A percentile compares a stretch with the other conserved stretches of the same genome.
Conservation (phyloP, 2,888 invertebrate genomes). For the Napeogenes sylphis region DNA sequence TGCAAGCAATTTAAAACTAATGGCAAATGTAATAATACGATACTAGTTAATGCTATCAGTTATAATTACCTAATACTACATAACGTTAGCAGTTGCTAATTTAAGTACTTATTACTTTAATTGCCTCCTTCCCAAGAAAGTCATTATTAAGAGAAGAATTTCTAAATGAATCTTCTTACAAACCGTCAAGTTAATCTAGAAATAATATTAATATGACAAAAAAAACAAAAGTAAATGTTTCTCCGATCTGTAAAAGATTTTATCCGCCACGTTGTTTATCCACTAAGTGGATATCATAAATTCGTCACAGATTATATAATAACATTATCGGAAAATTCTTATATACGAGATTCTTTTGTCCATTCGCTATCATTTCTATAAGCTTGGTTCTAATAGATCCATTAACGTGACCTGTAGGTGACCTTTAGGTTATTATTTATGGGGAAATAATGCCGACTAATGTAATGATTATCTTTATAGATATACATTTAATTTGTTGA, state of each 20-base stretch:
- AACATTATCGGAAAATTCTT: conserved; percentile 6
- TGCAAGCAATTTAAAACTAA: not conserved
- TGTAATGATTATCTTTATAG: conserved; percentile 29
- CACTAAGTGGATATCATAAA: conserved; percentile 11
- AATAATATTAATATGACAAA: not conserved
- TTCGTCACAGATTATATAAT: conserved; percentile 7
- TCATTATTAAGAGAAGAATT: too few species aligned
- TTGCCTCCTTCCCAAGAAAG: too few species aligned
- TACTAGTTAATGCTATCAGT: too few species aligned
- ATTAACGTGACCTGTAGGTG: conserved; percentile 30
- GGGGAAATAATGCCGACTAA: conserved; percentile 32
- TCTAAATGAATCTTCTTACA: too few species aligned
- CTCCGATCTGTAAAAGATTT: not conserved
- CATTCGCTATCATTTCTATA: conserved; percentile 19
- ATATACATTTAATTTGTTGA: conserved; percentile 7
- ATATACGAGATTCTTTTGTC: conserved; percentile 15
- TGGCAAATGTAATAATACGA: too few species aligned
- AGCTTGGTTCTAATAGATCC: conserved; percentile 29
- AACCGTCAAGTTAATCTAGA: too few species aligned
- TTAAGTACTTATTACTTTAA: too few species aligned
- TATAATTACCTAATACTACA: too few species aligned
- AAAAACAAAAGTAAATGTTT: not conserved
- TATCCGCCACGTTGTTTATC: not conserved
- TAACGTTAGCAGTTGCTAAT: too few species aligned
- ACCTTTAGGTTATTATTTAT: conserved; percentile 10